Percentiles rank a stretch among this genome's conserved stretches.
Evolutionary conservation across 2,888 invertebrate genomes (phyloP).

Genomic region (Dryocosmus kuriphilus): DNA sequence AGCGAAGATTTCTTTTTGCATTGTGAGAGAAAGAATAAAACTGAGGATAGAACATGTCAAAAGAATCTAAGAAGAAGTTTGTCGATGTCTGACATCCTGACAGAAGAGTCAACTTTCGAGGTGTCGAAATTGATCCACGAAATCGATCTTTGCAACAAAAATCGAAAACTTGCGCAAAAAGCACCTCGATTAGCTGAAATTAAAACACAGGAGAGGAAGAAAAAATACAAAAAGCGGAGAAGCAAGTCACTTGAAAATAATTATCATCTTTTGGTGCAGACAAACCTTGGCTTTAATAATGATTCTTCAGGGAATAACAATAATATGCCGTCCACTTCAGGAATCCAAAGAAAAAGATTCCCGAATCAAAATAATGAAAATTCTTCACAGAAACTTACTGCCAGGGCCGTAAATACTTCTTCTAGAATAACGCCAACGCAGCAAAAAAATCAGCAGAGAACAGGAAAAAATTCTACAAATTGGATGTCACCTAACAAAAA

Average conservation of each 20-base stretch:
- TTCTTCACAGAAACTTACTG: not conserved
- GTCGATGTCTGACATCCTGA: not conserved
- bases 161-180: not conserved
- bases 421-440: not conserved
- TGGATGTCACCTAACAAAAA: not conserved
- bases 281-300: not conserved
- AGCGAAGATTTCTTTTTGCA: not conserved
- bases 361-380: not conserved
- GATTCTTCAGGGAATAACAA: not conserved
- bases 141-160: not conserved
- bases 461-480: not conserved
- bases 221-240: constrained; percentile 1
- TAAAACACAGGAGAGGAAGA: not conserved
- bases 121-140: not conserved
- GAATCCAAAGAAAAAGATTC: not conserved
- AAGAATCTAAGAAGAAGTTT: constrained; percentile 20
- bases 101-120: not conserved
- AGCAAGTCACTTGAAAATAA: not conserved
- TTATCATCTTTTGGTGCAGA: not conserved
- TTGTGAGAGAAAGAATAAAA: not conserved
- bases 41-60: not conserved
- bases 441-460: not conserved
- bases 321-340: not conserved
- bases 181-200: not conserved
- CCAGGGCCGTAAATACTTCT: not conserved